Conservation (phyloP, 2,888 invertebrate species). For the Rapana venosa region DNA sequence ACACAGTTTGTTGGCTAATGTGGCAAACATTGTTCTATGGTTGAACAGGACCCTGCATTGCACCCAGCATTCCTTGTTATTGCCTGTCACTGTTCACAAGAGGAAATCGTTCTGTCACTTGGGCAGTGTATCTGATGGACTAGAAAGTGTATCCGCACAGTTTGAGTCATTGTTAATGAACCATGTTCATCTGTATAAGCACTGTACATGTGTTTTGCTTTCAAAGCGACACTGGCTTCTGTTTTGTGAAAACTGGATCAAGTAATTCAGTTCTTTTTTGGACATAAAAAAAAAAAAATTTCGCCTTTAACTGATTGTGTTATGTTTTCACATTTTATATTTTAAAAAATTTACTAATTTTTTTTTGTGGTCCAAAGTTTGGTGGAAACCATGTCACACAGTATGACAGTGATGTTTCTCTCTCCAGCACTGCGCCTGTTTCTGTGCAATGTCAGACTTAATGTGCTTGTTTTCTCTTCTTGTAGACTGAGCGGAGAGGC, state of each 20-base stretch:
- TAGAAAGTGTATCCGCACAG: not conserved
- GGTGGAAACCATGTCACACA: not conserved
- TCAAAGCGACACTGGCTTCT: not conserved
- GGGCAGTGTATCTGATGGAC: not conserved
- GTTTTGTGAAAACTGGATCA: not conserved
- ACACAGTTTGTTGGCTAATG: not conserved
- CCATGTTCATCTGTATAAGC: not conserved
- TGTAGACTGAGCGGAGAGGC: conserved; percentile 31
- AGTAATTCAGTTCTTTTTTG: not conserved
- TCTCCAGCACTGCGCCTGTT: not conserved
- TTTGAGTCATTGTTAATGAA: not conserved
- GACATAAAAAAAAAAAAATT: not conserved
- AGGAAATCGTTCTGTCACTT: not conserved
- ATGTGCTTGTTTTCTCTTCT: conserved; percentile 26
- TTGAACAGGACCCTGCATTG: not conserved
- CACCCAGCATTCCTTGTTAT: not conserved
- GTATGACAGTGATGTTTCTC: not conserved
- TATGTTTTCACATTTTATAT: not conserved
- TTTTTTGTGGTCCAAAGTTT: no score
- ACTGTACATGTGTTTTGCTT: not conserved
- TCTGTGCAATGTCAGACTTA: not conserved
- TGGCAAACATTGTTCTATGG: not conserved
- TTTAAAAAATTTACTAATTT: no score
- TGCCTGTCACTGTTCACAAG: not conserved
- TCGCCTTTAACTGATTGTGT: not conserved